Conservation (phyloP, 2,888 invertebrate species). For the Ceriagrion tenellum region DNA sequence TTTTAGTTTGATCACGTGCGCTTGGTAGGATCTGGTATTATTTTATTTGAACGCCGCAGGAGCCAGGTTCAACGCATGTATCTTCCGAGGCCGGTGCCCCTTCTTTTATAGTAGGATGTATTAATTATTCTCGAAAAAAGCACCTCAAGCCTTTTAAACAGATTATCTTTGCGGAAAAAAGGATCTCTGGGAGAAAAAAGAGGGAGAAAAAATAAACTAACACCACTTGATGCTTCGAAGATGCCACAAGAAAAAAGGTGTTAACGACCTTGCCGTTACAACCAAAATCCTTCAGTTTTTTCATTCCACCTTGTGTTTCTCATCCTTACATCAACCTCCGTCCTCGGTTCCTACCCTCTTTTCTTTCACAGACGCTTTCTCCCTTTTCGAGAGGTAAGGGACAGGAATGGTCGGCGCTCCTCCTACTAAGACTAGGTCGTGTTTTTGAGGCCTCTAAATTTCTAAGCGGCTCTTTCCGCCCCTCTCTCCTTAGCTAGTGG, state of each 20-base stretch:
- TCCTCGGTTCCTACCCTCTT: too few species aligned
- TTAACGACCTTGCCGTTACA: slow-evolving; percentile 36
- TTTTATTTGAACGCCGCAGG: too few species aligned
- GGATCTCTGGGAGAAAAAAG: background rate
- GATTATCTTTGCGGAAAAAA: background rate
- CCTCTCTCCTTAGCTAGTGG: background rate
- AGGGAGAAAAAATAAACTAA: background rate
- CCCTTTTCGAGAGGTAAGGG: background rate
- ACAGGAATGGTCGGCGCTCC: background rate
- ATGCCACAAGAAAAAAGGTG: slow-evolving; percentile 12
- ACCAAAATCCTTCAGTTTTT: background rate
- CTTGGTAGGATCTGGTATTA: too few species aligned
- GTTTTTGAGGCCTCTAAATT: slow-evolving; percentile 41
- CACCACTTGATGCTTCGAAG: slow-evolving; percentile 39
- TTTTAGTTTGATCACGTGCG: too few species aligned
- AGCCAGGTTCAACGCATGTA: too few species aligned
- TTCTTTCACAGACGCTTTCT: background rate
- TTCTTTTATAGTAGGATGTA: background rate
- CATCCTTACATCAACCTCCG: too few species aligned
- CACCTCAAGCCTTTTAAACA: background rate
- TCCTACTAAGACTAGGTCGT: background rate
- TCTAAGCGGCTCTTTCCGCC: slow-evolving; percentile 31
- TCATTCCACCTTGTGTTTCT: too few species aligned
- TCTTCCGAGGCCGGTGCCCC: background rate
- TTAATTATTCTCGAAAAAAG: background rate